phyloP scores from a whole-genome alignment of 2,113 vertebrate genomes.

The Epinephelus lanceolatus region DNA sequence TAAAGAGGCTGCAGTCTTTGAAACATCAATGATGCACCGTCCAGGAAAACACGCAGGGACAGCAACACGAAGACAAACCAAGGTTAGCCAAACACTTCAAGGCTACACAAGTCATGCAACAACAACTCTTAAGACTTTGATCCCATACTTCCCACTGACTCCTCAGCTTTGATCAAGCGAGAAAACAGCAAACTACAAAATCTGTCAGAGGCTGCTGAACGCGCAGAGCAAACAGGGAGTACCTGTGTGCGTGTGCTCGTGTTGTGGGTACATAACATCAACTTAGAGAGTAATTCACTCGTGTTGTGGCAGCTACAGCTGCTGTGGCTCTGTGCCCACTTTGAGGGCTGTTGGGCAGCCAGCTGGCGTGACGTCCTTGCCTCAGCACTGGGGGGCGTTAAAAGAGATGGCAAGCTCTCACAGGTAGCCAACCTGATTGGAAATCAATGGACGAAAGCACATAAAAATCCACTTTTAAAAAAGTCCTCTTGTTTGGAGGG shows the following conservation, averaged over 20 bases:
- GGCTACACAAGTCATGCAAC: slow-evolving; percentile 24
- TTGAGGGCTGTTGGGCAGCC: slow-evolving; percentile 62
- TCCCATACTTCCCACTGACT: slow-evolving; percentile 44
- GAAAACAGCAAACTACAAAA: slow-evolving; percentile 51
- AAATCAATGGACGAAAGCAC: slow-evolving; percentile 59
- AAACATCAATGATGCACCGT: slow-evolving; percentile 46
- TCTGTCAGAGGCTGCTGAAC: slow-evolving; percentile 41
- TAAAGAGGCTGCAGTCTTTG: slow-evolving; percentile 23
- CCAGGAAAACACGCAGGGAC: slow-evolving; percentile 11
- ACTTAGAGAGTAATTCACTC: slow-evolving; percentile 69
- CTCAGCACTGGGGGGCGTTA: background rate
- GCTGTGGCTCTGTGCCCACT: slow-evolving; percentile 57
- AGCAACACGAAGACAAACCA: slow-evolving; percentile 22
- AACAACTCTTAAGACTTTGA: slow-evolving; percentile 52
- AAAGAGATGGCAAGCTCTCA: slow-evolving; percentile 54
- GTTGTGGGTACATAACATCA: slow-evolving; percentile 58
- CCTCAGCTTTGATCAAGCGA: slow-evolving; percentile 52
- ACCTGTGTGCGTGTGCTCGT: background rate
- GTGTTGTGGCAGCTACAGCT: slow-evolving; percentile 70
- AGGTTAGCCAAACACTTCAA: slow-evolving; percentile 47
- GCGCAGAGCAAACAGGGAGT: slow-evolving; percentile 25
- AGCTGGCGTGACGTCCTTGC: slow-evolving; percentile 64
- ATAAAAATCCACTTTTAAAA: slow-evolving; percentile 16
- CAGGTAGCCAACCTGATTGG: slow-evolving; percentile 60
- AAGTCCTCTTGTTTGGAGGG: slow-evolving; percentile 25